Evolutionary conservation across 2,888 invertebrate genomes (phyloP).

Genomic region (Chrysotoxum bicinctum): DNA sequence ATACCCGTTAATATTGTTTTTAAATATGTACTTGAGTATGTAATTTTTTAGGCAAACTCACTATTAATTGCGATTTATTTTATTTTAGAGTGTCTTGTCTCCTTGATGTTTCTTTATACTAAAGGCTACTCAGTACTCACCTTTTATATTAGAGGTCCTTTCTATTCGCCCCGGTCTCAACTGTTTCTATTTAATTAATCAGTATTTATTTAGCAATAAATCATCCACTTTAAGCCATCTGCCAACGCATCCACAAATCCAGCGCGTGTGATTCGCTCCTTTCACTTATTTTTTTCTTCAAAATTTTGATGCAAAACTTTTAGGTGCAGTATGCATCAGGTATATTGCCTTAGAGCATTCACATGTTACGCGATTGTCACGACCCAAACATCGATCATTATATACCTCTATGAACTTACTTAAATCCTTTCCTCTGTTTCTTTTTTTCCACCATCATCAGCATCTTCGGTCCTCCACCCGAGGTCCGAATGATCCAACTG

Average conservation of each 20-base stretch:
- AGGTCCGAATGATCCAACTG: background rate
- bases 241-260: constrained; percentile 49
- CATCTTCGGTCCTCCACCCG: background rate
- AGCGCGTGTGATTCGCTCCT: constrained; percentile 8
- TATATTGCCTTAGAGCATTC: constrained; percentile 14
- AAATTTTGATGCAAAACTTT: constrained; percentile 12
- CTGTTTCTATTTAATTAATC: background rate
- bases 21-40: no score
- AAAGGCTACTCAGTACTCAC: background rate
- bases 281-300: background rate
- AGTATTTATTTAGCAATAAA: constrained; percentile 17
- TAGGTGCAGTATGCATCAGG: constrained; percentile 38
- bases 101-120: no score
- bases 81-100: no score
- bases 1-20: no score
- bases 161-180: background rate
- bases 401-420: constrained; percentile 10
- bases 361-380: constrained; percentile 58
- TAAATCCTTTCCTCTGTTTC: constrained; percentile 16
- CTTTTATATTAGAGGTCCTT: background rate
- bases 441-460: background rate
- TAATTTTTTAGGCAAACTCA: no score
- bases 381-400: constrained; percentile 56
- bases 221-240: constrained; percentile 45
- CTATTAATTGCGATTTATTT: no score